Conservation (phyloP, 92 coral and sea anemone species). For the Metridium senile region DNA sequence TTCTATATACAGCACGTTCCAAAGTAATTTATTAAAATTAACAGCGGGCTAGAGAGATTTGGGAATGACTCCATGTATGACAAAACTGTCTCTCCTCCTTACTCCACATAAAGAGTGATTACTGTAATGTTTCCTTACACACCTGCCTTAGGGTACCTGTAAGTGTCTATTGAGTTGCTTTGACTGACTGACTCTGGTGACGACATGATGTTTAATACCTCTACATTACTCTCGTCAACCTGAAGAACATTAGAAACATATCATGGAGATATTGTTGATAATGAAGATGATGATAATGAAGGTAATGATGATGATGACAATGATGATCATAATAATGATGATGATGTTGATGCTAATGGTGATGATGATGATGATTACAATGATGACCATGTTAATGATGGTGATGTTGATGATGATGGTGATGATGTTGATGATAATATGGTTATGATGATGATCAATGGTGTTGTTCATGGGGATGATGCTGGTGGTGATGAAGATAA, state of each 20-base stretch:
- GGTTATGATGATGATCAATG: no score
- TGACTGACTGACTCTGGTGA: slow-evolving; percentile 77
- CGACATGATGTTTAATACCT: slow-evolving; percentile 87
- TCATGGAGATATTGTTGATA: not conserved
- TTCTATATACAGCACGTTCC: no score
- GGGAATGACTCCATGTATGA: no score
- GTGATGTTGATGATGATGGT: not conserved
- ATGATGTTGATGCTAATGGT: not conserved
- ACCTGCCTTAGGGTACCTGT: slow-evolving; percentile 97
- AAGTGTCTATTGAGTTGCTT: slow-evolving; percentile 78
- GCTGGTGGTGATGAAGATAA: not conserved
- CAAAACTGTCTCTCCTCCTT: no score
- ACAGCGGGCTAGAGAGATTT: no score
- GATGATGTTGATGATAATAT: no score
- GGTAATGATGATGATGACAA: not conserved
- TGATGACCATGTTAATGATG: not conserved
- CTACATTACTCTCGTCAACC: slow-evolving; percentile 96
- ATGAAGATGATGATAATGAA: not conserved
- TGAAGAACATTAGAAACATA: slow-evolving; percentile 4
- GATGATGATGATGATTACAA: not conserved
- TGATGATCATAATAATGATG: no score
- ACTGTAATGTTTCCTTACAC: no score
- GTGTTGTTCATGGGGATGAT: not conserved
- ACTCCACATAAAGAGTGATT: no score
- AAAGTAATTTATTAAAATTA: no score